Conservation (phyloP, 1,140 invertebrate genomes). For the Apis dorsata region DNA sequence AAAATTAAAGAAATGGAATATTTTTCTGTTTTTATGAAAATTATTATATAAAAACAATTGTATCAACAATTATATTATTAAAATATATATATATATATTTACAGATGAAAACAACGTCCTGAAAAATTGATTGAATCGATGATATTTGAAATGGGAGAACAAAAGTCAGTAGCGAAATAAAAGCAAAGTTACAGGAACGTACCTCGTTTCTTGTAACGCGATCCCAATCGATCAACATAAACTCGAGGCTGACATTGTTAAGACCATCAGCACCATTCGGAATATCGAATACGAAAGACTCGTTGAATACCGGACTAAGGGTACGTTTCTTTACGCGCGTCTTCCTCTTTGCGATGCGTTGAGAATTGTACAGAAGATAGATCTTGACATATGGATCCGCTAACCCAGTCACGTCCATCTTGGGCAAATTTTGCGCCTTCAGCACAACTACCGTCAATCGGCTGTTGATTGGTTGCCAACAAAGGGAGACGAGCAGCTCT, state of each 20-base stretch:
- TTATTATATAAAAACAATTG: too few species aligned
- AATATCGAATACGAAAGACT: constrained; percentile 95
- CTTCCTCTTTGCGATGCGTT: constrained; percentile 99
- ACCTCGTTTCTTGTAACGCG: constrained; percentile 98
- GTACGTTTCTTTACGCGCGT: constrained; percentile 99
- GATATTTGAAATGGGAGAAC: neutral
- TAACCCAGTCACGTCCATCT: constrained; percentile 97
- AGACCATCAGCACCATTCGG: constrained; percentile 89
- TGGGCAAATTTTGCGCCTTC: constrained; percentile 95
- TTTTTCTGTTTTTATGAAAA: too few species aligned
- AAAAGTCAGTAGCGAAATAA: neutral
- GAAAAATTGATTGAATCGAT: neutral
- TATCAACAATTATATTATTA: too few species aligned
- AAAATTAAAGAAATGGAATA: too few species aligned
- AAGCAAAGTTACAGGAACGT: constrained; percentile 50
- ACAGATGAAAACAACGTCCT: neutral
- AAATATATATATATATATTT: too few species aligned
- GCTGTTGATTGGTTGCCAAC: constrained; percentile 95
- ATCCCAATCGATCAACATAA: constrained; percentile 97
- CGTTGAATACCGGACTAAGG: constrained; percentile 98
- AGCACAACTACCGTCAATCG: constrained; percentile 94
- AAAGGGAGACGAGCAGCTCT: constrained; percentile 94
- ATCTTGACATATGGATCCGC: constrained; percentile 98
- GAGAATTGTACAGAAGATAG: constrained; percentile 97
- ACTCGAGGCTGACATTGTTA: constrained; percentile 94